A percentile compares a stretch with the other conserved stretches of the same genome.
These are phyloP conservation scores for Pseudomugil gertrudae DNA, from an alignment of 2,797 vertebrate genomes.

Conservation along the genomic window DNA sequence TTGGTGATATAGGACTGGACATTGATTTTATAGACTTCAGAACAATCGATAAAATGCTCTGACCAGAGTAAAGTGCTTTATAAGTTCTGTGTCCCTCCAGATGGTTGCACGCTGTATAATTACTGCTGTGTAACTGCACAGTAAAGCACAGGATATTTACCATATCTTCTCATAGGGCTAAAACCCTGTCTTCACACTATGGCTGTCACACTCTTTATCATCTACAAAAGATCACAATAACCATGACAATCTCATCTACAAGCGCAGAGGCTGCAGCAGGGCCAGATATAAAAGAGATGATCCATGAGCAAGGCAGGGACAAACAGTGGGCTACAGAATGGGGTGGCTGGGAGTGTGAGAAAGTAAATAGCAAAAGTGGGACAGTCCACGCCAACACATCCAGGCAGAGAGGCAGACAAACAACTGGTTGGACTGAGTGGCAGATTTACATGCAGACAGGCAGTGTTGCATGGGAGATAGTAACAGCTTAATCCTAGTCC, in stretches of 20 bases:
- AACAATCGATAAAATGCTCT: background rate
- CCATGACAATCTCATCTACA: constrained; percentile 76
- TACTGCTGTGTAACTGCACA: constrained; percentile 23
- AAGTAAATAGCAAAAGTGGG: constrained; percentile 73
- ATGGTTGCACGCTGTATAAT: constrained; percentile 14
- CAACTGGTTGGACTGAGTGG: constrained; percentile 18
- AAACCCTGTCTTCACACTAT: constrained; percentile 42
- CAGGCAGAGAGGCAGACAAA: constrained; percentile 34
- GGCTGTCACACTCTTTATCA: constrained; percentile 64
- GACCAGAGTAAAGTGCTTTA: background rate
- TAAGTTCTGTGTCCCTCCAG: constrained; percentile 1
- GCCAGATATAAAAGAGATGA: constrained; percentile 63
- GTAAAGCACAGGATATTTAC: constrained; percentile 53
- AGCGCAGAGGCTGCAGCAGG: constrained; percentile 49
- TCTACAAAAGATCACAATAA: constrained; percentile 70
- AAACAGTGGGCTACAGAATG: constrained; percentile 55
- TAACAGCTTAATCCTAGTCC: constrained; percentile 35
- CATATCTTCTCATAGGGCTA: constrained; percentile 43
- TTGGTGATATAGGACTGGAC: constrained; percentile 5
- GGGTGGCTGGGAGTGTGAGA: constrained; percentile 66
- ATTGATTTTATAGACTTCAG: constrained; percentile 17
- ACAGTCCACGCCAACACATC: constrained; percentile 40
- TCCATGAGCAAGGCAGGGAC: constrained; percentile 55
- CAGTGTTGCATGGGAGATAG: constrained; percentile 29
- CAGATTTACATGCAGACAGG: constrained; percentile 53